Percentiles rank a stretch among this genome's conserved stretches.
These are phyloP conservation scores for Ariolimax columbianus DNA, from an alignment of 2,888 invertebrate genomes.

Conservation along the genomic window DNA sequence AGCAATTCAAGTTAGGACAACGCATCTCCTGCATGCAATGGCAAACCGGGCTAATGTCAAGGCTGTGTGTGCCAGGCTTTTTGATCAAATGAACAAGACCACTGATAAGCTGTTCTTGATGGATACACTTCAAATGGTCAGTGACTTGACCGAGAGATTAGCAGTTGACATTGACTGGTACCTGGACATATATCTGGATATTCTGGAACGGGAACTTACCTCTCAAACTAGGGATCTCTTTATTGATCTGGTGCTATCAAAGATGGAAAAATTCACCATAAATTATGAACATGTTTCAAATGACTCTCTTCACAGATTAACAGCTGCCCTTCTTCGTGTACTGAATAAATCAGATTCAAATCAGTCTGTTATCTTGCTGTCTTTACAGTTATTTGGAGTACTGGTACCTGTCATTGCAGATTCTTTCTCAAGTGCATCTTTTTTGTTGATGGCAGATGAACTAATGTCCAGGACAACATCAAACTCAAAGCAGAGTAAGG, in stretches of 20 bases:
- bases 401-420: constrained; percentile 29
- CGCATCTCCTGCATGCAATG: constrained; percentile 75
- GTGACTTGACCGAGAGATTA: constrained; percentile 44
- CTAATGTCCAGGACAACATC: background rate
- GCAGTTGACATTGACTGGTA: constrained; percentile 38
- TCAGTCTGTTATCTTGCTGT: constrained; percentile 21
- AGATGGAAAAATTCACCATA: constrained; percentile 17
- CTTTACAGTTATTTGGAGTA: constrained; percentile 39
- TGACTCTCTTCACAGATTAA: constrained; percentile 8
- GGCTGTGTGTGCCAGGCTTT: constrained; percentile 55
- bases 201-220: constrained; percentile 13
- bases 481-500: background rate
- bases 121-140: constrained; percentile 38
- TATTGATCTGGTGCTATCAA: constrained; percentile 30
- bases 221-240: background rate
- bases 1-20: constrained; percentile 71
- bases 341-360: constrained; percentile 4
- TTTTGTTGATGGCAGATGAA: constrained; percentile 13
- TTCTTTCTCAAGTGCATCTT: background rate
- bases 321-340: background rate
- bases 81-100: constrained; percentile 41
- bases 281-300: constrained; percentile 1
- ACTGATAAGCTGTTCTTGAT: constrained; percentile 11
- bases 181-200: constrained; percentile 23
- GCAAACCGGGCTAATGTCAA: constrained; percentile 73